Base-by-base conservation (phyloP, 2,797 vertebrate genomes). In the Gambelia wislizenii region DNA sequence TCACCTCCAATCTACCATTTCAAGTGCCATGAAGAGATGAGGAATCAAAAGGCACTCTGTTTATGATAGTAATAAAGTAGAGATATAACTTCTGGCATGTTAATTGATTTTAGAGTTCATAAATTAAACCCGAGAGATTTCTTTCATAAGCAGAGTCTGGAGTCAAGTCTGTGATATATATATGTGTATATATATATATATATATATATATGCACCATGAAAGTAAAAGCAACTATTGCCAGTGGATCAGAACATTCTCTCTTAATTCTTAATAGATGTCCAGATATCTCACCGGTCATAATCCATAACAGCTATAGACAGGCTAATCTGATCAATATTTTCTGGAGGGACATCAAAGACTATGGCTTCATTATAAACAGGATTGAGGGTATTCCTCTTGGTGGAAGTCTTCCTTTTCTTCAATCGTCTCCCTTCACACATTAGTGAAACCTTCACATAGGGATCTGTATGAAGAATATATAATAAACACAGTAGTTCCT, bases 401-500 rank as follows among this genome's bases (percentile, higher is more conserved):
- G 98, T 99, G 39, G 99, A 99, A 1, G 99, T 99, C 97, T 99
- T 99, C 93, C 99, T 98, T 96, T 99, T 99, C 96, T 99, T 99
- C 92, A 99, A 96, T 88, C 99, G 97, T 76, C 98, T 98, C 89
- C 99, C 98, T 13, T 99, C 98, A 91, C 98, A 99, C 98, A 99
- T 99, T 88, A 99, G 96, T 5, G 99, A 99, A 95, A 99, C 99
- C 95, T 99, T 99, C 93, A 99, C 99, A 3, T 99, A 99, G 36
- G 99, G 99, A 97, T 99, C 99, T 99, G 95, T 59, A 84, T 47
- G 89, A 95, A 59, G n/a, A 92, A 90, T 18, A 27, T 91, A 90
- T 0, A 92, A 96, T 91, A 96, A 95, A 16, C 93, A n/a, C 0
- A 59, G 16, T 84, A 64, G 84, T 82, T 86, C 42, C 33, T 64